Conservation (phyloP, 1,140 invertebrate genomes). For the Limonius californicus region DNA sequence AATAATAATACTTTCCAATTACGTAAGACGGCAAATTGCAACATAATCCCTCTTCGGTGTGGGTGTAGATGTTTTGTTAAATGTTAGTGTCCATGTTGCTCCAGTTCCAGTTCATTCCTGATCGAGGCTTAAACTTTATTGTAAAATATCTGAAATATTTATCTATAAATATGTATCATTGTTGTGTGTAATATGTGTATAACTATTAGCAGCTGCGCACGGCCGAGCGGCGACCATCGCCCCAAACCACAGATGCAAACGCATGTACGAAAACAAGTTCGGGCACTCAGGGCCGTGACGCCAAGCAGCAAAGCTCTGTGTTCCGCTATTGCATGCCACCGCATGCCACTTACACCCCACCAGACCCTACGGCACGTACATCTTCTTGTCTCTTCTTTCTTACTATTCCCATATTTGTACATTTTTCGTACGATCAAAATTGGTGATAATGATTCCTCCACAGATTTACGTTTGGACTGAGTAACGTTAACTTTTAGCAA, state of each 20-base stretch:
- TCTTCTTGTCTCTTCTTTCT: conserved; percentile 34
- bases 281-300: conserved; percentile 36
- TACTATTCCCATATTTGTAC: conserved; percentile 12
- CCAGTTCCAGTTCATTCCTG: no score
- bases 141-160: background rate
- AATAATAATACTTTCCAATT: no score
- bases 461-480: no score
- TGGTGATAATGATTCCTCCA: background rate
- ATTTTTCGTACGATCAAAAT: conserved; percentile 16
- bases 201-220: conserved; percentile 45
- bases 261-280: conserved; percentile 26
- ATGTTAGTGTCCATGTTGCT: no score
- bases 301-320: conserved; percentile 47
- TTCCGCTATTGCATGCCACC: conserved; percentile 56
- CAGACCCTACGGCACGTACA: conserved; percentile 57
- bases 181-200: conserved; percentile 45
- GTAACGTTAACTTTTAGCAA: no score
- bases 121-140: no score
- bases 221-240: conserved; percentile 43
- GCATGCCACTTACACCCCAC: conserved; percentile 54
- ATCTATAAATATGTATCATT: conserved; percentile 8
- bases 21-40: no score
- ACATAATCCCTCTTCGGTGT: no score
- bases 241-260: conserved; percentile 34
- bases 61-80: no score